Percentiles rank a stretch among this genome's conserved stretches.
These are phyloP conservation scores for Antheraea assamensis DNA, from an alignment of 2,888 invertebrate species.

Conservation along the genomic window DNA sequence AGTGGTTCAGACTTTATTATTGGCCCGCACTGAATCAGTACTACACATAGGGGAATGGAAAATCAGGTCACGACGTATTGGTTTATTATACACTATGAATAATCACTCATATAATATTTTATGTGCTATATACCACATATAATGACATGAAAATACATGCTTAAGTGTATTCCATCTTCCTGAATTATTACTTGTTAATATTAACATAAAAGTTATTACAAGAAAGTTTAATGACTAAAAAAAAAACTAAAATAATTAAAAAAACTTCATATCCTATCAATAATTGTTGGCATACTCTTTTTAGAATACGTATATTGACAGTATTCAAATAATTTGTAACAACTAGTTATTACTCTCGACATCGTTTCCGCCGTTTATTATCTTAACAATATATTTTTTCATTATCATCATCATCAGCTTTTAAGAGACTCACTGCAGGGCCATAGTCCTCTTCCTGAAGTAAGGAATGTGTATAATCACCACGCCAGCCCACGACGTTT, in stretches of 20 bases:
- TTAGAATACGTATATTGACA: too few relatives aligned
- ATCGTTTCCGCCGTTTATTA: too few relatives aligned
- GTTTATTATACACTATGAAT: conserved; percentile 18
- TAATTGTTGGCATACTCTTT: not conserved
- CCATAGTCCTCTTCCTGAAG: too few relatives aligned
- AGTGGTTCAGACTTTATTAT: conserved; percentile 76
- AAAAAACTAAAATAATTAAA: not conserved
- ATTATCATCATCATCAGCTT: too few relatives aligned
- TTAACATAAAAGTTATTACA: not conserved
- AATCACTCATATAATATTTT: not conserved
- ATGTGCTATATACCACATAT: not conserved
- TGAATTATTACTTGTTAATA: not conserved
- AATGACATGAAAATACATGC: too few relatives aligned
- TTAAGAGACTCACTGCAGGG: too few relatives aligned
- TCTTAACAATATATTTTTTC: too few relatives aligned
- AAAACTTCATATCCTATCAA: not conserved
- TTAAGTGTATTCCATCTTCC: not conserved
- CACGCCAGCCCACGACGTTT: too few relatives aligned
- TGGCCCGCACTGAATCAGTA: conserved; percentile 65
- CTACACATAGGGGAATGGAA: conserved; percentile 58
- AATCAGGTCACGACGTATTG: conserved; percentile 66
- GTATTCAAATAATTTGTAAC: too few relatives aligned
- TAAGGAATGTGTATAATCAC: too few relatives aligned
- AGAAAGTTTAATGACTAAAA: not conserved
- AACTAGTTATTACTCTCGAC: too few relatives aligned